Base-by-base conservation (phyloP, 2,797 vertebrate species). In the Cossypha polioptera region DNA sequence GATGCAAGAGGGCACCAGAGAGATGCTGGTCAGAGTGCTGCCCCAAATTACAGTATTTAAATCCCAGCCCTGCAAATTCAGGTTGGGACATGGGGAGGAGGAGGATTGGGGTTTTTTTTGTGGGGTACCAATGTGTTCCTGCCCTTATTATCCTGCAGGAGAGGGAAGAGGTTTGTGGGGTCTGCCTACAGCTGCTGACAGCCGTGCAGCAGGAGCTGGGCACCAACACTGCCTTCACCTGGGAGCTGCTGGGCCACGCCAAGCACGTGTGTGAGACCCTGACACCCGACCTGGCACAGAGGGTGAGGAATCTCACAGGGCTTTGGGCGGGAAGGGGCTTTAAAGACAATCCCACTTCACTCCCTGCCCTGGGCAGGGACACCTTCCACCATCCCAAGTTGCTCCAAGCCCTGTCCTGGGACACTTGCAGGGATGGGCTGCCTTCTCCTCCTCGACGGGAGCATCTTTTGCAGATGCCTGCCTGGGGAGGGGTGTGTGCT, bases 161-260 rank as follows among this genome's bases (percentile, higher is more conserved):
- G 40, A 25, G 0, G 7, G 96, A 90, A 5, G 96, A 92, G 0
- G 95, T 98, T 61, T 99, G 99, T 19, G 83, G 98, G 38, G 97
- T 98, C 88, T 99, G 99, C n/a, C 55, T 98, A 69, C 97, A 98
- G 86, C 98, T 99, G 76, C 86, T 99, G 79, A 96, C 92, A 0
- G 98, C 99, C 7, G 7, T 98, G 92, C 98, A 99, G 93, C 67
- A 80, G 1, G 88, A 98, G 31, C 97, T 98, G 25, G 98, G 97
- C 72, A 54, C 67, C 40, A 98, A 98, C 61, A 3, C 97, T 9
- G 93, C 97, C 40, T 99, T 98, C 38, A 18, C 98, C 9, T 72
- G 94, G 57, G 8, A 51, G 2, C 94, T 99, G 43, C 97, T 98
- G 55, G 89, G 94, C 13, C 97, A 96, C 0, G 66, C 97, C 20